A percentile compares a stretch with the other conserved stretches of the same genome.
These are phyloP conservation scores for Lydus trimaculatus DNA, from an alignment of 2,888 invertebrate genomes.

Conservation along the genomic window DNA sequence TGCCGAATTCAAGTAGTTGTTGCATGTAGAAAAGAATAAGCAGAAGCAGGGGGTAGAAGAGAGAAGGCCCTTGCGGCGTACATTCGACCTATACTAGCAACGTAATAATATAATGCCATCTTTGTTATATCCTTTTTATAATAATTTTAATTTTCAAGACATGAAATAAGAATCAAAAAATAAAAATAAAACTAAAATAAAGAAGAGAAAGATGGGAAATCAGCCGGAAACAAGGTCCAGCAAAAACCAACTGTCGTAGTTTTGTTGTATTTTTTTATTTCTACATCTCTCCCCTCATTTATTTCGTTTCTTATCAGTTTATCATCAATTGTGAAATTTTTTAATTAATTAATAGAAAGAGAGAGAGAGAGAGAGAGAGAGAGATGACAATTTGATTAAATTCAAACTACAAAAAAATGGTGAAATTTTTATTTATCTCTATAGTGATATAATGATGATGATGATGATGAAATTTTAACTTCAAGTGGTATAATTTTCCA, in stretches of 20 bases:
- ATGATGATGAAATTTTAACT: neutral
- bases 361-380: neutral
- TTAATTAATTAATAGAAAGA: neutral
- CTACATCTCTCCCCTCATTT: too few species aligned
- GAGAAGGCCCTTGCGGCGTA: conserved; percentile 41
- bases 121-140: neutral
- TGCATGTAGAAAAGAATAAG: neutral
- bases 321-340: conserved; percentile 8
- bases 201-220: conserved; percentile 32
- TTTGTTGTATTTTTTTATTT: too few species aligned
- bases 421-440: neutral
- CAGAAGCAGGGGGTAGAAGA: conserved; percentile 19
- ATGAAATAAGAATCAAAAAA: too few species aligned
- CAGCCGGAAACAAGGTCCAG: conserved; percentile 44
- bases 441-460: neutral
- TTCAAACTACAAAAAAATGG: neutral
- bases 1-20: conserved; percentile 18
- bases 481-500: conserved; percentile 5
- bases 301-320: neutral
- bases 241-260: conserved; percentile 34
- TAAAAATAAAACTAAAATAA: neutral
- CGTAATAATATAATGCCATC: conserved; percentile 5
- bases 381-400: neutral
- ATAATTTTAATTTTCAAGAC: neutral
- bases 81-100: conserved; percentile 20